A percentile compares a stretch with the other conserved stretches of the same genome.
These are phyloP conservation scores for Drosophila setifemur DNA, from an alignment of 1,140 invertebrate genomes.

Conservation along the genomic window DNA sequence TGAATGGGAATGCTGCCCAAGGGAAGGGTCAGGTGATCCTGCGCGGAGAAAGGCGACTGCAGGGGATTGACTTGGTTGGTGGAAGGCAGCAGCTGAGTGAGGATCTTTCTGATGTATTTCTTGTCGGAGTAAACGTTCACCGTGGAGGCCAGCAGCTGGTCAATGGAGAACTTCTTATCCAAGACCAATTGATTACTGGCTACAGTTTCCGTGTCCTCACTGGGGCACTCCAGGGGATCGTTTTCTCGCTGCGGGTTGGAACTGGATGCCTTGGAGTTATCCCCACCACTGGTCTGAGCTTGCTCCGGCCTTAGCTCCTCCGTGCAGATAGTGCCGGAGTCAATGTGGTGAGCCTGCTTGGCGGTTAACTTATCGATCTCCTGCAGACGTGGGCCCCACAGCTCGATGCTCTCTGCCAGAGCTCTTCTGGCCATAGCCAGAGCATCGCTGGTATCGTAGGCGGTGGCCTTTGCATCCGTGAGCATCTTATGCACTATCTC, in stretches of 20 bases:
- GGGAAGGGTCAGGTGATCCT: slow-evolving; percentile 87
- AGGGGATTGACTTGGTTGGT: slow-evolving; percentile 83
- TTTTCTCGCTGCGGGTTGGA: neutral
- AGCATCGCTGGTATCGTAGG: slow-evolving; percentile 72
- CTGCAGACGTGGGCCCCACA: slow-evolving; percentile 68
- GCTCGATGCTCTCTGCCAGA: slow-evolving; percentile 77
- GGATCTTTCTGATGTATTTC: slow-evolving; percentile 87
- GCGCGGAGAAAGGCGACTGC: slow-evolving; percentile 84
- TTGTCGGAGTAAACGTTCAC: slow-evolving; percentile 82
- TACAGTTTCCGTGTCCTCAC: slow-evolving; percentile 30
- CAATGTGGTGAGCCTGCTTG: slow-evolving; percentile 57
- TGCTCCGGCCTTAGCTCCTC: slow-evolving; percentile 73
- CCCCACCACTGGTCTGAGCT: neutral
- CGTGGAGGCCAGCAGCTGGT: slow-evolving; percentile 62
- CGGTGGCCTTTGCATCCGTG: slow-evolving; percentile 72
- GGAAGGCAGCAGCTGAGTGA: slow-evolving; percentile 87
- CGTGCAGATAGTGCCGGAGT: slow-evolving; percentile 74
- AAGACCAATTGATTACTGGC: slow-evolving; percentile 1
- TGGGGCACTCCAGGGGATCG: slow-evolving; percentile 12
- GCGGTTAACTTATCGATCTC: slow-evolving; percentile 67
- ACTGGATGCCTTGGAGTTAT: neutral
- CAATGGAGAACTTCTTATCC: slow-evolving; percentile 55
- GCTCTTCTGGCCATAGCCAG: slow-evolving; percentile 64
- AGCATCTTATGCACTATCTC: slow-evolving; percentile 87
- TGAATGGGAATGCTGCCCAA: slow-evolving; percentile 87